Evolutionary conservation across 2,888 invertebrate genomes (phyloP), one percentile per base, ranked within the genome.

Genomic region (Augiades crinisus): DNA sequence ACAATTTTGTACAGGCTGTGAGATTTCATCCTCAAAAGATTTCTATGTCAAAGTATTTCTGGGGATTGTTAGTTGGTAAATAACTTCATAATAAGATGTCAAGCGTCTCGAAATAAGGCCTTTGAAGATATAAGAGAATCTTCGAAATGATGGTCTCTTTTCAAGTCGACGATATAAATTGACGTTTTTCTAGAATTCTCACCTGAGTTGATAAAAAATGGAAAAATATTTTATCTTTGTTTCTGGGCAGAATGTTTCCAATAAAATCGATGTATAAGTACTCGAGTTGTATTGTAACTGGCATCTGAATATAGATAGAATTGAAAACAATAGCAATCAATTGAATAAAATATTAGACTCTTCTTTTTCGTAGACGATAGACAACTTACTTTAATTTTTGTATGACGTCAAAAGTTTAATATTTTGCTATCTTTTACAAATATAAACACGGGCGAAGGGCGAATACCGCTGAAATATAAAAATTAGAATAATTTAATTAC

Each of bases 191-290:
- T 36, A 21, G 30, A 44, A 44, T 59, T 56, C 54, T 55, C 54
- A 55, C 54, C 54, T 59, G 51, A 53, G 47, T 17, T 5, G 24
- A 54, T 55, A 53, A 55, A 47, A 55, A 52, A 57, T 41, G 38
- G 37, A 17, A 34, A 37, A 47, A 36, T 53, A 43, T 13, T 45
- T 55, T 55, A 50, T 57, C 50, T 54, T 55, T 54, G 50, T 55
- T 33, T 22, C 30, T 19, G 27, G 31, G 16, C n/a, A 47, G 41
- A 49, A 34, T n/a, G 14, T 33, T 47, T 30, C 27, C 30, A 21
- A 47, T 47, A 31, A 38, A 31, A 19, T 31, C 38, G 17, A 47
- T 47, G 17, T 37, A 37, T 27, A 47, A 16, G 12, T 30, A 16
- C 27, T 36, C 24, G 17, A 36, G 12, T 34, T 14, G 31, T 19